Conservation (phyloP, 2,888 invertebrate species). For the Meliscaeva auricollis region DNA sequence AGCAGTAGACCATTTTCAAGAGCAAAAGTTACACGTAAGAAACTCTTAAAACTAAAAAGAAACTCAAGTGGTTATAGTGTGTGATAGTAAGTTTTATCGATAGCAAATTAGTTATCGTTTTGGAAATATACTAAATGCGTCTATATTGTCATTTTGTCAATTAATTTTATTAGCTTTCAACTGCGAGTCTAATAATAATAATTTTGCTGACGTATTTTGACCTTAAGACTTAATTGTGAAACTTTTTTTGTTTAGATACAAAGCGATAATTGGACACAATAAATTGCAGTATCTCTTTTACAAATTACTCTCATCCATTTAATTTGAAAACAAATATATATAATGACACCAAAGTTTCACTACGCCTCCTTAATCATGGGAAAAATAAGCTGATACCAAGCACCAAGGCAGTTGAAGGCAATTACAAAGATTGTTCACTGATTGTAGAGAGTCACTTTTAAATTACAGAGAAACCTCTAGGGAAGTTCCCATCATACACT, state of each 20-base stretch:
- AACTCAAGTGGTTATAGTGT: constrained; percentile 10
- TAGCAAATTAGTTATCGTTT: constrained; percentile 17
- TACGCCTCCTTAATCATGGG: neutral
- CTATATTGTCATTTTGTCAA: neutral
- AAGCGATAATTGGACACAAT: neutral
- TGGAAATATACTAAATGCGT: neutral
- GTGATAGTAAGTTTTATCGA: constrained; percentile 6
- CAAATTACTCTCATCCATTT: constrained; percentile 49
- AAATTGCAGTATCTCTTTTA: neutral
- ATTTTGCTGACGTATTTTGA: constrained; percentile 10
- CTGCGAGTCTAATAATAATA: neutral
- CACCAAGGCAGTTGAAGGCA: neutral
- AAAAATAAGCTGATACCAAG: neutral
- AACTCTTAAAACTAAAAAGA: neutral
- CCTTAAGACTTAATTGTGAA: constrained; percentile 9
- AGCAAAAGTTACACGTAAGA: constrained; percentile 34
- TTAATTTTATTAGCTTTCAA: neutral
- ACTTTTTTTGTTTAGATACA: neutral
- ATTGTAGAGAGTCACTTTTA: constrained; percentile 29
- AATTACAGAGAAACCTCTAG: constrained; percentile 57
- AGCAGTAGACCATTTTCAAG: constrained; percentile 33
- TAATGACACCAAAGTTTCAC: constrained; percentile 37
- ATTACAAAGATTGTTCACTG: constrained; percentile 25
- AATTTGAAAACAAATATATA: constrained; percentile 65
- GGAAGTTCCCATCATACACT: constrained; percentile 45